These are phyloP conservation scores for Phragmatobia fuliginosa DNA, from an alignment of 2,888 invertebrate genomes.

Conservation along the genomic window DNA sequence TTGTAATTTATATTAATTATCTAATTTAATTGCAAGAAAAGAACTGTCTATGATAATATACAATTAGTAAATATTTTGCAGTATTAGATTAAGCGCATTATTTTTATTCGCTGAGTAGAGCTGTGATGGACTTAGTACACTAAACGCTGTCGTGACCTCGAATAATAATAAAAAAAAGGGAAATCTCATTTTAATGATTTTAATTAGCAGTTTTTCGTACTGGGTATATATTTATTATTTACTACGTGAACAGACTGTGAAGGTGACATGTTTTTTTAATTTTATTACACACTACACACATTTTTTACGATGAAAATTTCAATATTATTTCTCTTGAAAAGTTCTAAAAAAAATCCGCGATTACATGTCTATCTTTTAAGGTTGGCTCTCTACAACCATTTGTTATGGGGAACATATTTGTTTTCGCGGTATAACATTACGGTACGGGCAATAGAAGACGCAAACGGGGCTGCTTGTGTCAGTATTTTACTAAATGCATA, in stretches of 20 bases:
- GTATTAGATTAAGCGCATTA: background rate
- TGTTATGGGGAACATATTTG: no score
- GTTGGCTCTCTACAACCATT: no score
- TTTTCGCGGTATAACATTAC: no score
- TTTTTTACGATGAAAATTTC: no score
- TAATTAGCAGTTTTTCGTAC: background rate
- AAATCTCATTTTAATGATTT: background rate
- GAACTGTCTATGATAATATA: background rate
- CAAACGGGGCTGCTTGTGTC: no score
- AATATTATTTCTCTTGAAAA: no score
- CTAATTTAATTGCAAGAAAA: background rate
- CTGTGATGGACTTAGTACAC: background rate
- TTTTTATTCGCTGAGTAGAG: background rate
- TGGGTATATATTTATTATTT: background rate
- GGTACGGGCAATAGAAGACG: no score
- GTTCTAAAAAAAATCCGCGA: no score
- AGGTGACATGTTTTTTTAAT: background rate
- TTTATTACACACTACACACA: no score
- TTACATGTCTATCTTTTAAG: no score
- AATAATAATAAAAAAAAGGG: background rate
- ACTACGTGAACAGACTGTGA: background rate
- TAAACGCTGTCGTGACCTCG: background rate
- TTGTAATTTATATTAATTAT: background rate
- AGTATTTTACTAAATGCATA: no score
- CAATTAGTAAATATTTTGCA: background rate